These are phyloP conservation scores for Apantesis nais DNA, from an alignment of 2,888 invertebrate species.

Conservation along the genomic window DNA sequence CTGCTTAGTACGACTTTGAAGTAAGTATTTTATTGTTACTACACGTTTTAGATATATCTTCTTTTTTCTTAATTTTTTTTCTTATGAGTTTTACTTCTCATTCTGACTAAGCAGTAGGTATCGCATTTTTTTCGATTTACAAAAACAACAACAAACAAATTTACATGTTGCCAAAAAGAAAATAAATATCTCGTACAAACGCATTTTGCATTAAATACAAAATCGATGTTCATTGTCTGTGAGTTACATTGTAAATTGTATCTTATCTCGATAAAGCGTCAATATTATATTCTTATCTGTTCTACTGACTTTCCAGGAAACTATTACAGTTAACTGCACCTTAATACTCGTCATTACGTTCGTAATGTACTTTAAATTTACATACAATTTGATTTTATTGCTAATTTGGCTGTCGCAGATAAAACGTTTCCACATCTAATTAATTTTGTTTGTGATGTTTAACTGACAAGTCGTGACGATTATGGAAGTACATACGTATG, in stretches of 20 bases:
- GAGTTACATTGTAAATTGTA: not conserved
- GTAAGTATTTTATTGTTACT: too few species aligned
- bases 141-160: too few species aligned
- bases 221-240: not conserved
- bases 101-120: too few species aligned
- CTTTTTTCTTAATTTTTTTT: too few species aligned
- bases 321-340: not conserved
- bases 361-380: not conserved
- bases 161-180: too few species aligned
- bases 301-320: conserved; percentile 2
- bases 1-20: too few species aligned
- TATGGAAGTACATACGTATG: not conserved
- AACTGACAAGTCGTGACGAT: not conserved
- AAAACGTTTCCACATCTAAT: not conserved
- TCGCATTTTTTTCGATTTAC: too few species aligned
- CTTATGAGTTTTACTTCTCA: too few species aligned
- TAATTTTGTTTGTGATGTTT: not conserved
- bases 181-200: too few species aligned
- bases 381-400: not conserved
- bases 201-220: not conserved
- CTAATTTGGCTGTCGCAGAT: not conserved
- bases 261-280: conserved; percentile 1
- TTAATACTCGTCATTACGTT: not conserved
- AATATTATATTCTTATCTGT: not conserved
- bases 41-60: too few species aligned